Base-by-base conservation (phyloP, 2,888 invertebrate genomes). In the Orthosia cruda region DNA sequence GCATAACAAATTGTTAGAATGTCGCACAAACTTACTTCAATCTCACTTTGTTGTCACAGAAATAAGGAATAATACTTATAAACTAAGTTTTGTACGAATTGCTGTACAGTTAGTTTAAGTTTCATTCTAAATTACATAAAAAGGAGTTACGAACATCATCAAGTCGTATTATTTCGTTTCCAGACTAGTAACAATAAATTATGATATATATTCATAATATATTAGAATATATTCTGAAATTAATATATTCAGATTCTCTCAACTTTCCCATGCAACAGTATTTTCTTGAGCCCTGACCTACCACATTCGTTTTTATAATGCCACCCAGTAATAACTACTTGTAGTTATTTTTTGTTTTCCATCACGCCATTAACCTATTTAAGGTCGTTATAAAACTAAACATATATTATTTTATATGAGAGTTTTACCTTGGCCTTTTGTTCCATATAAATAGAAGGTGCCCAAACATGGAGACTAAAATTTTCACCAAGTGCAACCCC, bases 231-330 rank as follows among this genome's bases (percentile, higher is more conserved):
- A n/a, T 49, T 26, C 9, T 13, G 23, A n/a, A 49, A 26, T 16
- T 12, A 50, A 64, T 18, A 15, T 4, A 63, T 11, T 16, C 3
- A 9, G n/a, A 4, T 20, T 52, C 20, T 63, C 23, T 18, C 11
- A 50, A 50, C 1, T 40, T 23, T 47, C 47, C 13, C 23, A 23
- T 40, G 12, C 20, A 16, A 3, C 16, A 52, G 18, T 61, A n/a
- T 49, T 11, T 15, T 20, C 0, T 63, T 47, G 15, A 26, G 23
- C 3, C 2, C 47, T 66, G 69, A 59, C 61, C 52, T 69, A 58
- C 49, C 40, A 23, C 18, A 74, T 54, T 61, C 12, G 16, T 57
- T 47, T 50, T 50, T 18, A 75, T 57, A 72, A 64, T 63, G 40
- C 7, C 23, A 23, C 5, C 3, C 4, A 62, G 18, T 62, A 54